Evolutionary conservation across 2,888 invertebrate species (phyloP).

Genomic region (Calameuta pallipes): DNA sequence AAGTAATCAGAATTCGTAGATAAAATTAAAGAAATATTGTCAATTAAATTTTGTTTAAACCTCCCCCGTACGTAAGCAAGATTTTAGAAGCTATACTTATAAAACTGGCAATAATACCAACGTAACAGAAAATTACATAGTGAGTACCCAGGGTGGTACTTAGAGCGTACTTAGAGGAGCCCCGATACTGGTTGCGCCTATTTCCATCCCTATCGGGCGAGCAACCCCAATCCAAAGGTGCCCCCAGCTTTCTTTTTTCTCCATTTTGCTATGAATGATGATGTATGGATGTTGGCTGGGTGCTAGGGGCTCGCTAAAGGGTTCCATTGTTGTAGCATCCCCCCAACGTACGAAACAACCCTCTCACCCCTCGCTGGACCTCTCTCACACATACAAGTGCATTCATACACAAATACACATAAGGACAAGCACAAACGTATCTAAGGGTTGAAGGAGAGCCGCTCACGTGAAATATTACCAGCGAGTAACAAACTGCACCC

Average conservation of each 20-base stretch:
- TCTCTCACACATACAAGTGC: constrained; percentile 22
- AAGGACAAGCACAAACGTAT: background rate
- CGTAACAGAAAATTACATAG: background rate
- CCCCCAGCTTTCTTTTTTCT: constrained; percentile 50
- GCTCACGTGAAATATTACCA: constrained; percentile 59
- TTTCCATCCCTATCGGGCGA: background rate
- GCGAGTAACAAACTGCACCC: constrained; percentile 51
- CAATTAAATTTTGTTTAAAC: background rate
- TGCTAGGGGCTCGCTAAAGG: constrained; percentile 65
- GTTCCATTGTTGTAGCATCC: constrained; percentile 62
- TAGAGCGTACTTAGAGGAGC: constrained; percentile 39
- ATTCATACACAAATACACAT: background rate
- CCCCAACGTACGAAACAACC: constrained; percentile 44
- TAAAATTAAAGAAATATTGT: background rate
- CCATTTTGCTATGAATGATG: constrained; percentile 59
- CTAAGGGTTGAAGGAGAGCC: constrained; percentile 19
- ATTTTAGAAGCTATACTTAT: background rate
- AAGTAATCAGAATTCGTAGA: background rate
- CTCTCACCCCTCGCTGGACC: constrained; percentile 44
- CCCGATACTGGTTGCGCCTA: background rate
- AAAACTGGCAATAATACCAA: background rate
- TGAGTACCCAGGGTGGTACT: constrained; percentile 17
- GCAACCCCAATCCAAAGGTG: constrained; percentile 41
- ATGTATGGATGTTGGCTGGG: constrained; percentile 65
- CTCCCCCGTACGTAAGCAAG: background rate